phyloP scores from a whole-genome alignment of 37 sponge, comb jelly and placozoan genomes.

The Aplysina aerophoba region DNA sequence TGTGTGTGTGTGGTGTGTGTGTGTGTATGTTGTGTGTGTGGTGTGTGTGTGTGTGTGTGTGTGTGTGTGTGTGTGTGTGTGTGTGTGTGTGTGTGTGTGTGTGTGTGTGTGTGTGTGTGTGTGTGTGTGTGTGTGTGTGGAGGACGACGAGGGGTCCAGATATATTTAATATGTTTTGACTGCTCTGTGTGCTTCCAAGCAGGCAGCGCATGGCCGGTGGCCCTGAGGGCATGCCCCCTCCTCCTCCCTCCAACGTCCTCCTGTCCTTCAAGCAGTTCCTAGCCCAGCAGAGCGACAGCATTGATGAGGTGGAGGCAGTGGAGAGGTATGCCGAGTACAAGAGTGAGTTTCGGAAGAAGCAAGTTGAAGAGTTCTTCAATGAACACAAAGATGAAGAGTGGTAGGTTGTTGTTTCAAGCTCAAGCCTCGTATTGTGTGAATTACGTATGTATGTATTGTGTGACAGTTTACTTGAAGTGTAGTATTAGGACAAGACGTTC shows the following conservation, averaged over 20 bases:
- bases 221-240: not conserved
- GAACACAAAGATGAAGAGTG: conserved; percentile 98
- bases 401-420: conserved; percentile 34
- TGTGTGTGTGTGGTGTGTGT: not conserved
- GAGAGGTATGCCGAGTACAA: conserved; percentile 90
- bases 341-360: conserved; percentile 79
- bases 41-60: too few relatives aligned
- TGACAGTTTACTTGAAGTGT: not conserved
- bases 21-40: too few relatives aligned
- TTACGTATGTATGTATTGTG: too few relatives aligned
- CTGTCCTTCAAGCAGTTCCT: conserved; percentile 93
- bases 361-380: conserved; percentile 87
- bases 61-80: too few relatives aligned
- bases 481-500: not conserved
- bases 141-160: too few relatives aligned
- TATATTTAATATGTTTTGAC: too few relatives aligned
- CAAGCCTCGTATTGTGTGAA: too few relatives aligned
- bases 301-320: conserved; percentile 88
- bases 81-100: too few relatives aligned
- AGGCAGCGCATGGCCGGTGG: not conserved
- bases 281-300: conserved; percentile 75
- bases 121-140: too few relatives aligned
- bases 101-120: too few relatives aligned
- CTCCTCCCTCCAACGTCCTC: conserved; percentile 27
- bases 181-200: too few relatives aligned